A percentile compares a stretch with the other conserved stretches of the same genome.
Conservation (phyloP, 1,140 invertebrate species). For the Aphidius gifuensis region DNA sequence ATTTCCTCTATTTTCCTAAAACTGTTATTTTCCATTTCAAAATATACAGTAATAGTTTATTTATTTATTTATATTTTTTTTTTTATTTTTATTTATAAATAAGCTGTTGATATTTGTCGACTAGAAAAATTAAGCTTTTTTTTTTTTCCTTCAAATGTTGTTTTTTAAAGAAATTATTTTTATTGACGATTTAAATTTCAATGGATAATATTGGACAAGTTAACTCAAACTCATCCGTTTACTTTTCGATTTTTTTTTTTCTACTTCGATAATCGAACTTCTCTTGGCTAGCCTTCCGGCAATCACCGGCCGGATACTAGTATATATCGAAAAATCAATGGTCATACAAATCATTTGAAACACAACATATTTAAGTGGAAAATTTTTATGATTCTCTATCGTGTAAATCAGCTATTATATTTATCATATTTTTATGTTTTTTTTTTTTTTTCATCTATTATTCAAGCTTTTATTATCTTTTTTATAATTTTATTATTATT, state of each 20-base stretch:
- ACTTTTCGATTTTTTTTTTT: constrained; percentile 10
- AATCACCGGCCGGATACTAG: constrained; percentile 16
- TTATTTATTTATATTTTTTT: no score
- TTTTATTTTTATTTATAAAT: no score
- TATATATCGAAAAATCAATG: constrained; percentile 11
- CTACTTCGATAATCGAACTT: constrained; percentile 1
- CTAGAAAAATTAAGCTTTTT: no score
- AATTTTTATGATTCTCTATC: background rate
- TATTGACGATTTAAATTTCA: no score
- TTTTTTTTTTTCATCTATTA: background rate
- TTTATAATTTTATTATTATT: no score
- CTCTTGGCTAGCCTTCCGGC: constrained; percentile 9
- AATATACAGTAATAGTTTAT: no score
- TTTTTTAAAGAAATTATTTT: no score
- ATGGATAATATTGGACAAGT: background rate
- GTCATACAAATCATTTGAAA: constrained; percentile 15
- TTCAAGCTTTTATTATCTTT: background rate
- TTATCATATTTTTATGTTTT: no score
- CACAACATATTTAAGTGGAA: constrained; percentile 8
- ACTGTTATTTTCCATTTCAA: background rate
- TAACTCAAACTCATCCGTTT: constrained; percentile 7
- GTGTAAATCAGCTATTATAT: background rate
- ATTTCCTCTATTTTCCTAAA: constrained; percentile 19
- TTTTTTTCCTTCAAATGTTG: no score
- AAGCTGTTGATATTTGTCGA: no score